A percentile compares a stretch with the other conserved stretches of the same genome.
phyloP scores from a whole-genome alignment of 2,113 vertebrate species.

The Geothlypis trichas region DNA sequence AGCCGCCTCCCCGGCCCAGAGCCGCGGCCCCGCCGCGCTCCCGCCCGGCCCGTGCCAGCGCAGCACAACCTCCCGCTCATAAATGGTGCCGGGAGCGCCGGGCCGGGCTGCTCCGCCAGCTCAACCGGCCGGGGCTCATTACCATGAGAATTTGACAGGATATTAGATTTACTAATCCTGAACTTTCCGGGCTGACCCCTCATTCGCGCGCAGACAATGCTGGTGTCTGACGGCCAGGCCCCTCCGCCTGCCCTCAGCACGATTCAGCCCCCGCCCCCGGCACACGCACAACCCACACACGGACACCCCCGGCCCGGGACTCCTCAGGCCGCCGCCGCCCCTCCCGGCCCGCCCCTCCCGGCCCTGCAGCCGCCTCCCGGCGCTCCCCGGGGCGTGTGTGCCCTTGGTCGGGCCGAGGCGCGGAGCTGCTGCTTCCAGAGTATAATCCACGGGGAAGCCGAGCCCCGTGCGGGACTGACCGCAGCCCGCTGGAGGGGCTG shows the following conservation, averaged over 20 bases:
- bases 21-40: background rate
- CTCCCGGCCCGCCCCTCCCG: background rate
- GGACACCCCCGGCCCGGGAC: background rate
- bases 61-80: slow-evolving; percentile 15
- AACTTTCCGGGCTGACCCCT: slow-evolving; percentile 73
- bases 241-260: background rate
- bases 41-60: background rate
- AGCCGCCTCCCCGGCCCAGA: background rate
- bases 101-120: slow-evolving; percentile 31
- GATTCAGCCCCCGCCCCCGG: background rate
- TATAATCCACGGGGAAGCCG: too few species aligned
- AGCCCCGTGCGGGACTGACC: background rate
- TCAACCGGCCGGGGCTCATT: slow-evolving; percentile 54
- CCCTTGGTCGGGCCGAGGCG: too few species aligned
- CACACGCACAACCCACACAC: background rate
- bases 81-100: slow-evolving; percentile 16
- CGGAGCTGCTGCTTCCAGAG: too few species aligned
- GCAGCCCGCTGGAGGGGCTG: background rate
- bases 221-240: background rate
- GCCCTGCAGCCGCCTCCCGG: background rate
- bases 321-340: background rate
- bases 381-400: rapidly evolving
- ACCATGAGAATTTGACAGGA: slow-evolving; percentile 78
- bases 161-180: slow-evolving; percentile 80
- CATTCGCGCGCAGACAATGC: slow-evolving; percentile 47